Evolutionary conservation across 2,113 vertebrate genomes (phyloP), one percentile per base, ranked within the genome.

Genomic region (Okapia johnstoni): DNA sequence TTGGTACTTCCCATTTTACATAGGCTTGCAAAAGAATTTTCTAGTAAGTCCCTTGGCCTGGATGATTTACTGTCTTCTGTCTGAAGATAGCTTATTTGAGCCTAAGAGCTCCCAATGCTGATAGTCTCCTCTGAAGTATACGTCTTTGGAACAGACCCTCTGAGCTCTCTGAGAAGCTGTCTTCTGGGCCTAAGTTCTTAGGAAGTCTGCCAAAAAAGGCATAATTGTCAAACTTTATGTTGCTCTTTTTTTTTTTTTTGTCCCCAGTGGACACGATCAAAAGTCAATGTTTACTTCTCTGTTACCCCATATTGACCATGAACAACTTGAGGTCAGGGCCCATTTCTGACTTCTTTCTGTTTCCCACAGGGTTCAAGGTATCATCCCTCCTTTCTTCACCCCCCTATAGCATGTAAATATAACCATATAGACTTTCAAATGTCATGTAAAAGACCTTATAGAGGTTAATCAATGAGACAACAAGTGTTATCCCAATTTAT

Each of bases 1-100:
- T 86, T 60, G 66, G n/a, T 55, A 70, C 2, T 28, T 88, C 26
- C 85, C 30, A 58, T 80, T 94, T 94, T 52, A 81, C 23, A 30
- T 83, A 86, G 1, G 15, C 55, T 83, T 36, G 6, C 30, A 66
- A 91, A 94, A 73, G 15, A 73, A 3, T 52, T 81, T 94, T 57
- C 26, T 85, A 81, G 16, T 79, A 86, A 50, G 36, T 54, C 28
- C 16, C 28, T 89, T 70, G n/a, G 57, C 9, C 2, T 93, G 13
- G 1, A 36, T 96, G 25, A 15, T 70, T 96, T 91, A 89, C 5
- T 1, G 25, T 17, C 13, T 12, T 7, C 43, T 73, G 7, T 48
- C 30, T 88, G 21, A 85, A 92, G 10, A 21, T 10, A 77, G 6
- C 7, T 86, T 92, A 63, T 77, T 79, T 70, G 50, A 89, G 10